Conservation (phyloP, 2,797 vertebrate genomes). For the Notolepis coatsorum region DNA sequence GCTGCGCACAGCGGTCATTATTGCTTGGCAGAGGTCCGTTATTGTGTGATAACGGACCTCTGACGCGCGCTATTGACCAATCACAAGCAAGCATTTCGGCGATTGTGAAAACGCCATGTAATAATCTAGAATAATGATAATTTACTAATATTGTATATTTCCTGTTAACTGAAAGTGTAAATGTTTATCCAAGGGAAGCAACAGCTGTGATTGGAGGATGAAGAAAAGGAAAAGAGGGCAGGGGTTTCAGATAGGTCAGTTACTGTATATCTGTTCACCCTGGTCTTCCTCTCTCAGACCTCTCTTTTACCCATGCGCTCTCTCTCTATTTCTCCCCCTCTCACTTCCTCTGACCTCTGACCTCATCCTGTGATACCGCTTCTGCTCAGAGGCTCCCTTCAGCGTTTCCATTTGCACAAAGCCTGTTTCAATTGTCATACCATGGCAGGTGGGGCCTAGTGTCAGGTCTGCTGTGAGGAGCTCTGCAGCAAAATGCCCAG, state of each 20-base stretch:
- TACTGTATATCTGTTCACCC: not conserved
- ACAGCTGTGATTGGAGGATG: not conserved
- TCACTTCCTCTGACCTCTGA: slow-evolving; percentile 58
- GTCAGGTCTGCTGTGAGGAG: slow-evolving; percentile 41
- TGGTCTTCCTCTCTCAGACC: not conserved
- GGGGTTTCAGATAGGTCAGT: not conserved
- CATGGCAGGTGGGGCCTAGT: slow-evolving; percentile 30
- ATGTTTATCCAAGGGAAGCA: not conserved
- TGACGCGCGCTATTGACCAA: too few relatives aligned
- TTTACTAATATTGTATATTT: not conserved
- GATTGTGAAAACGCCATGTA: too few relatives aligned
- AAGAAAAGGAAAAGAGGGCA: too few relatives aligned
- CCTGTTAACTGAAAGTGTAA: not conserved
- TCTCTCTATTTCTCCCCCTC: not conserved
- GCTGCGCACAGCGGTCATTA: too few relatives aligned
- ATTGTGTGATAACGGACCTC: too few relatives aligned
- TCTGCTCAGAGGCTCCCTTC: slow-evolving; percentile 57
- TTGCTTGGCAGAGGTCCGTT: too few relatives aligned
- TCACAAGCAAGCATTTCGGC: too few relatives aligned
- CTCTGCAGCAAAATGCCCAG: not conserved
- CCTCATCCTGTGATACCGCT: slow-evolving; percentile 70
- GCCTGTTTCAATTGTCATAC: slow-evolving; percentile 66
- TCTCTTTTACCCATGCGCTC: not conserved
- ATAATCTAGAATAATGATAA: slow-evolving; percentile 2
- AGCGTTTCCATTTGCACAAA: slow-evolving; percentile 66